Evolutionary conservation across 2,888 invertebrate species (phyloP), one percentile per base, ranked within the genome.

Genomic region (Fragum sueziense): DNA sequence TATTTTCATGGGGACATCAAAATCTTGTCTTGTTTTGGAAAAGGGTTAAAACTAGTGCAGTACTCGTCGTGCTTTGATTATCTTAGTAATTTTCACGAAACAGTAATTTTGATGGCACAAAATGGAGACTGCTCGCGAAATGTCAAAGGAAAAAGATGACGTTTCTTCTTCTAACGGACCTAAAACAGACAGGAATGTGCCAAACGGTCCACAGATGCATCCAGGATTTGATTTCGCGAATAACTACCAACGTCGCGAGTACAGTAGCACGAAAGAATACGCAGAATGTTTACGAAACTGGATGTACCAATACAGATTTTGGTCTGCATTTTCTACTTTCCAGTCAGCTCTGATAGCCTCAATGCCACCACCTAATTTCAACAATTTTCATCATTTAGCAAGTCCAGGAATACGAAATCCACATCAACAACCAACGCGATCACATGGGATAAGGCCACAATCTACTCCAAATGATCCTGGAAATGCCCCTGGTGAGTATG

Each of bases 221-320:
- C 3, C 47, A 47, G 4, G 3, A 47, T n/a, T n/a, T n/a, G n/a
- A 47, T 47, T 47, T 47, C 3, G 47, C 47, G 20, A 4, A 47
- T n/a, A 47, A 47, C 47, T 47, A 47, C 47, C 47, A 9, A 71
- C 52, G 20, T 54, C 25, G 11, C 67, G 41, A 78, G 31, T 82
- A 82, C 69, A 76, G 57, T 72, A 83, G 77, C 67, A 54, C 62
- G 20, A 62, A 76, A 33, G 84, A 84, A 57, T 84, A 84, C 74
- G 80, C 84, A 2, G 76, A 80, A 41, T 71, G 52, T 69, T 61
- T 84, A 2, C 76, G 80, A 25, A 57, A 57, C 47, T 84, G 84
- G 84, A 22, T 84, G 51, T 80, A 74, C 69, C 84, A 84, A 29
- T 84, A 84, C 68, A 75, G 80, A 65, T 62, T 80, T 52, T 59